A percentile compares a stretch with the other conserved stretches of the same genome.
phyloP scores from a whole-genome alignment of 2,888 invertebrate species.

The Argyresthia albistria region DNA sequence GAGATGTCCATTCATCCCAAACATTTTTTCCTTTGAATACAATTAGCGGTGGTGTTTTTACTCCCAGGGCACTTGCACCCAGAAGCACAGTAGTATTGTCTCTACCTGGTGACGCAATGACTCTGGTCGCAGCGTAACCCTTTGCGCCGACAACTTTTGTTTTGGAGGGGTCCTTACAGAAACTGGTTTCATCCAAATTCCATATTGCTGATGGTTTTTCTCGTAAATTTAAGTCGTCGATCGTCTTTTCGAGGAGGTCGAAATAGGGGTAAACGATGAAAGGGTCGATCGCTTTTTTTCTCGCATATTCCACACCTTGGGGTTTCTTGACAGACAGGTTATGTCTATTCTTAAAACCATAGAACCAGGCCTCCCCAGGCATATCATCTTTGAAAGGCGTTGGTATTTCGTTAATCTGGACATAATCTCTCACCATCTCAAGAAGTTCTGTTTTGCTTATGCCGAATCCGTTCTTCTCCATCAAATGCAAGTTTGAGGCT shows the following conservation, averaged over 20 bases:
- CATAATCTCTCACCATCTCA: slow-evolving; percentile 20
- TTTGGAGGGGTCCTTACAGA: slow-evolving; percentile 15
- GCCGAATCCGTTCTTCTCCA: slow-evolving; percentile 28
- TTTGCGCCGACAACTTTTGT: slow-evolving; percentile 17
- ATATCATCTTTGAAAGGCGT: slow-evolving; percentile 23
- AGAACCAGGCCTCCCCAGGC: slow-evolving; percentile 24
- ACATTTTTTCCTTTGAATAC: slow-evolving; percentile 19
- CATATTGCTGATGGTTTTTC: slow-evolving; percentile 5
- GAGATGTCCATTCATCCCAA: slow-evolving; percentile 22
- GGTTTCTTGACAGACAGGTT: slow-evolving; percentile 32
- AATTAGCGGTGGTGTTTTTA: slow-evolving; percentile 19
- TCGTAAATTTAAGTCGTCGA: neutral
- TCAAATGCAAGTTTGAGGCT: slow-evolving; percentile 16
- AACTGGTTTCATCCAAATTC: slow-evolving; percentile 17
- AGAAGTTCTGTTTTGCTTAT: slow-evolving; percentile 23
- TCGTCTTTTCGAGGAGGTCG: slow-evolving; percentile 14
- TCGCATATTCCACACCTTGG: slow-evolving; percentile 24
- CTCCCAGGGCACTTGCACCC: slow-evolving; percentile 16
- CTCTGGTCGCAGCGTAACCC: slow-evolving; percentile 15
- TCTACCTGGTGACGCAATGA: slow-evolving; percentile 16
- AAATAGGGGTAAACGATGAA: slow-evolving; percentile 2
- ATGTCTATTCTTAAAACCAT: slow-evolving; percentile 20
- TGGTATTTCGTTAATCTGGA: slow-evolving; percentile 16
- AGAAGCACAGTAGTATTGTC: slow-evolving; percentile 18
- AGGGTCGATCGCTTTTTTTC: slow-evolving; percentile 16